These are phyloP conservation scores for Xenops minutus DNA, from an alignment of 2,797 vertebrate genomes.

Conservation along the genomic window DNA sequence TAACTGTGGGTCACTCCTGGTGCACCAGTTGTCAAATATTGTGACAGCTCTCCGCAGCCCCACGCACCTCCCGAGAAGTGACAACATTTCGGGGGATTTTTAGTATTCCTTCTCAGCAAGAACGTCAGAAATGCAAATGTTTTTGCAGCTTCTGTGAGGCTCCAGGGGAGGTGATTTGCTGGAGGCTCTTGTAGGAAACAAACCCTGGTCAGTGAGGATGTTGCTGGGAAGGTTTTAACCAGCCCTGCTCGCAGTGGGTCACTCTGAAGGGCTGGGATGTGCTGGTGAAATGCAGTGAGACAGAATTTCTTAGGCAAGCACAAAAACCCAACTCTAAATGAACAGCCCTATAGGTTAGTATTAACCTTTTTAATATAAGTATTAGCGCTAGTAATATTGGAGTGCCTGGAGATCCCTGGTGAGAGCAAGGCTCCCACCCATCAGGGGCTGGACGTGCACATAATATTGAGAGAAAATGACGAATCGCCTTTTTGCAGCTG, in stretches of 20 bases:
- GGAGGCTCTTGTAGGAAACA: not conserved
- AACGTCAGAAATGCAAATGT: not conserved
- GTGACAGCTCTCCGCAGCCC: not conserved
- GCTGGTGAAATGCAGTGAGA: not conserved
- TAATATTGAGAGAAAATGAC: not conserved
- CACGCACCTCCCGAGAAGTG: not conserved
- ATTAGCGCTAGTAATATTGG: rapidly evolving
- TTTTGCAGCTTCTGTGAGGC: not conserved
- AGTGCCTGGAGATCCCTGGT: not conserved
- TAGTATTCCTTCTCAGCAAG: not conserved
- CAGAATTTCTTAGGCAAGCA: not conserved
- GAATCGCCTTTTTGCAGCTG: not conserved
- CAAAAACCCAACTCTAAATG: not conserved
- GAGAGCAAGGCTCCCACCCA: not conserved
- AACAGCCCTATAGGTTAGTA: not conserved
- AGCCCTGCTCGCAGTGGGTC: not conserved
- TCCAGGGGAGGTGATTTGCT: not conserved
- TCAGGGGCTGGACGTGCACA: rapidly evolving
- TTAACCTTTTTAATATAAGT: rapidly evolving
- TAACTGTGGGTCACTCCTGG: not conserved
- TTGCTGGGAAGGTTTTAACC: not conserved
- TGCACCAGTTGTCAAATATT: not conserved
- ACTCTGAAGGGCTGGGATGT: not conserved
- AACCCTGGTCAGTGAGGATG: not conserved
- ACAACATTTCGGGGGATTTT: not conserved